A percentile compares a stretch with the other conserved stretches of the same genome.
phyloP scores from a whole-genome alignment of 1,140 invertebrate genomes.

The Colletes gigas region DNA sequence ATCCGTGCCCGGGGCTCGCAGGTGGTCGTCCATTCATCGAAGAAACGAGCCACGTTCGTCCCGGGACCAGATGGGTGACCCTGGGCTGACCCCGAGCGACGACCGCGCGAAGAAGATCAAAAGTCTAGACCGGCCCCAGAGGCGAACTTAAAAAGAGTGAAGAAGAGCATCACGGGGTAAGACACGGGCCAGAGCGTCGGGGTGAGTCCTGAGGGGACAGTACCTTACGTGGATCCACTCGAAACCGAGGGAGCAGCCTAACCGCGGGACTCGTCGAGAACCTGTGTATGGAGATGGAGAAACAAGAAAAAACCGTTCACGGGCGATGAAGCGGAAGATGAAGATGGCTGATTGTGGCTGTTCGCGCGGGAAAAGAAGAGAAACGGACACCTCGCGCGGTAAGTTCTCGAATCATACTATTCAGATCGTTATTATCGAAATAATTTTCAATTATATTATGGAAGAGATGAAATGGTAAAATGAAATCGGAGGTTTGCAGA shows the following conservation, averaged over 20 bases:
- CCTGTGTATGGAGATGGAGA: no score
- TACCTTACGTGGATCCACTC: slow-evolving; percentile 27
- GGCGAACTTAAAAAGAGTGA: slow-evolving; percentile 11
- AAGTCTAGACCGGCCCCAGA: slow-evolving; percentile 1
- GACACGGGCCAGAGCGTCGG: not conserved
- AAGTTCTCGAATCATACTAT: no score
- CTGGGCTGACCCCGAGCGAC: slow-evolving; percentile 10
- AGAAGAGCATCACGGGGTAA: not conserved
- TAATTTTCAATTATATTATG: no score
- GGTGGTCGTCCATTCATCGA: slow-evolving; percentile 20
- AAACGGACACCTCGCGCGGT: not conserved
- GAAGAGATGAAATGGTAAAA: no score
- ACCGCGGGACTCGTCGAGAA: not conserved
- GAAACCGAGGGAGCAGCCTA: not conserved
- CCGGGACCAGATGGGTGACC: slow-evolving; percentile 1
- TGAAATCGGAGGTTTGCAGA: no score
- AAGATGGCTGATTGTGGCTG: not conserved
- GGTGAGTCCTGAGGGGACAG: slow-evolving; percentile 1
- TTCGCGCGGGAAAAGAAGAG: no score
- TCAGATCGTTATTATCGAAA: no score
- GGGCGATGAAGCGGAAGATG: slow-evolving; percentile 12
- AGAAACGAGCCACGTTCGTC: slow-evolving; percentile 12
- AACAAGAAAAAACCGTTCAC: not conserved
- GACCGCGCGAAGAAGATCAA: slow-evolving; percentile 21
- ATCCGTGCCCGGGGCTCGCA: not conserved